Evolutionary conservation across 2,888 invertebrate genomes (phyloP).

Genomic region (Ariolimax columbianus): DNA sequence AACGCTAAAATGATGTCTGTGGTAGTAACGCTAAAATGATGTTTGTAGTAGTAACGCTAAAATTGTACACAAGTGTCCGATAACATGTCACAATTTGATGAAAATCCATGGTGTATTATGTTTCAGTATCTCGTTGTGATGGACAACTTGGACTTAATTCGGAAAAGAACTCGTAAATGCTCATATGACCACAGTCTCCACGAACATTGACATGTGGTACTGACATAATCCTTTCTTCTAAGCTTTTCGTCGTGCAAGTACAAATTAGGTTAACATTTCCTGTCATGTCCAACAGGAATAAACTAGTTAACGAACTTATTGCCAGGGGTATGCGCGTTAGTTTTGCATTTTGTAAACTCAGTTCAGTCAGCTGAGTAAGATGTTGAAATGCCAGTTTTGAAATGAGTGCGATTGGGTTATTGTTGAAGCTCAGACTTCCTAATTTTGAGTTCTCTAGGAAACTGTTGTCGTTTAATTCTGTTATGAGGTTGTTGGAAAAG

Average conservation of each 20-base stretch:
- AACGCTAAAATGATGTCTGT: no score
- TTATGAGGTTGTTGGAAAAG: neutral
- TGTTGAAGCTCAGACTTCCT: neutral
- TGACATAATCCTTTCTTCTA: neutral
- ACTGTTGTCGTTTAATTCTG: neutral
- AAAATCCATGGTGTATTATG: no score
- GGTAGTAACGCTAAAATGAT: no score
- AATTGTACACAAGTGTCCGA: no score
- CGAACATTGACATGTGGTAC: neutral
- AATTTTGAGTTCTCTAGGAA: neutral
- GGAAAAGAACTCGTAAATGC: neutral
- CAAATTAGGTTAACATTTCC: neutral
- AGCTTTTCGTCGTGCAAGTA: neutral
- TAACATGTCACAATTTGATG: no score
- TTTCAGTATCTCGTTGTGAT: neutral
- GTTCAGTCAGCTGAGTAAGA: neutral
- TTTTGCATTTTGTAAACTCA: neutral
- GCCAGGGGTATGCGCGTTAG: constrained; percentile 6
- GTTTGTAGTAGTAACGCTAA: no score
- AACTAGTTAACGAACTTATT: neutral
- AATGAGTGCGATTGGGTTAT: neutral
- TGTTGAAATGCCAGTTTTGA: neutral
- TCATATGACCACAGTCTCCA: neutral
- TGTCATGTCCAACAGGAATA: neutral
- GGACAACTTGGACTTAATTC: neutral